phyloP scores from a whole-genome alignment of 2,113 vertebrate genomes.

The Peromyscus leucopus region DNA sequence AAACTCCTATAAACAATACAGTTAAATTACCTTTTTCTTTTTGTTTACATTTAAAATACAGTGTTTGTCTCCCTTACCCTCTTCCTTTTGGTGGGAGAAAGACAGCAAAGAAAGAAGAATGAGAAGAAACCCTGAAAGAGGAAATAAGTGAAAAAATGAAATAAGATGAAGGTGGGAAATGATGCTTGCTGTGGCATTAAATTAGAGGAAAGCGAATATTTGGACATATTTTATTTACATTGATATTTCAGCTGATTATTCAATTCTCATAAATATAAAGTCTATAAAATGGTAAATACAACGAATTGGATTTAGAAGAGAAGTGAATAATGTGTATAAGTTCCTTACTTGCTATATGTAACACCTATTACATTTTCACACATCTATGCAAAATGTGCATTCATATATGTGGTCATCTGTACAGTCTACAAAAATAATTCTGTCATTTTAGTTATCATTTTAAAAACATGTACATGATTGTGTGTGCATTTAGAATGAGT shows the following conservation, averaged over 20 bases:
- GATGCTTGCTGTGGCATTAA: background rate
- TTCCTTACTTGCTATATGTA: background rate
- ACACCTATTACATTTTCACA: background rate
- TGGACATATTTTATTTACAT: constrained; percentile 40
- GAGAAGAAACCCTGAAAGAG: background rate
- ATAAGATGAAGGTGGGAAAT: background rate
- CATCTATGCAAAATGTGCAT: background rate
- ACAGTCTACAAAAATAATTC: background rate
- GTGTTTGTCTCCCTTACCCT: fast-evolving
- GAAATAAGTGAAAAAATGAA: background rate
- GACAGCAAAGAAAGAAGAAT: background rate
- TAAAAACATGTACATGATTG: background rate
- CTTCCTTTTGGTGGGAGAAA: background rate
- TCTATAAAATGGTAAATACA: constrained; percentile 27
- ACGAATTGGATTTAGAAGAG: background rate
- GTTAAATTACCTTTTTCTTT: background rate
- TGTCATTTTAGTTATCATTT: constrained; percentile 46
- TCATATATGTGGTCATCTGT: background rate
- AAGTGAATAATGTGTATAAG: background rate
- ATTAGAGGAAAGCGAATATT: background rate
- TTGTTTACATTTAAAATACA: constrained; percentile 39
- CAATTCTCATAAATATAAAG: background rate
- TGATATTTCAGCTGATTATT: constrained; percentile 37
- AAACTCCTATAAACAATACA: background rate
- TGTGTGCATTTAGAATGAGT: background rate